These are phyloP conservation scores for Eustalomyia histrio DNA, from an alignment of 2,888 invertebrate genomes.

Conservation along the genomic window DNA sequence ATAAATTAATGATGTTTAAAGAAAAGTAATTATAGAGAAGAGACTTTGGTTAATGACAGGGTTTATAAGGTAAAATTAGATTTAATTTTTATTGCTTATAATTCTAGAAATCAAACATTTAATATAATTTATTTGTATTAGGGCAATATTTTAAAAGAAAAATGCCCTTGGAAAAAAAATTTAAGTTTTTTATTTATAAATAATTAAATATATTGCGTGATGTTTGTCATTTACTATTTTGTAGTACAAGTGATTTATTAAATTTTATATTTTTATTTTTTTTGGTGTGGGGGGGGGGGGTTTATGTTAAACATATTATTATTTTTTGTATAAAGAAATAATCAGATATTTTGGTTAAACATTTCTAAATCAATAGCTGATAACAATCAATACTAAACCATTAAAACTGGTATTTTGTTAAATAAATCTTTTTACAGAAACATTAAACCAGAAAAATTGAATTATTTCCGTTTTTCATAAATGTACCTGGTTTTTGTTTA, in stretches of 20 bases:
- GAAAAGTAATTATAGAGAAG: slow-evolving; percentile 15
- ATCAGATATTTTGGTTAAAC: background rate
- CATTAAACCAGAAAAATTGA: slow-evolving; percentile 28
- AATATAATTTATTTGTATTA: slow-evolving; percentile 17
- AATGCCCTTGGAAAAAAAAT: background rate
- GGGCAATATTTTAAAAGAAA: background rate
- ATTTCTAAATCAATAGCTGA: background rate
- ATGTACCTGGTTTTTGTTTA: slow-evolving; percentile 4
- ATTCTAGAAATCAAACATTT: slow-evolving; percentile 47
- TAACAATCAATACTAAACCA: background rate
- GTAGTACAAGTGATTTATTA: slow-evolving; percentile 8
- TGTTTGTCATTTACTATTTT: slow-evolving; percentile 30
- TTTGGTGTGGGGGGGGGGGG: no score
- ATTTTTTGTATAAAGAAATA: background rate
- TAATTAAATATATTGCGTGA: slow-evolving; percentile 44
- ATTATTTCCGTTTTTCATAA: slow-evolving; percentile 47
- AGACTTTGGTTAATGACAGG: slow-evolving; percentile 18
- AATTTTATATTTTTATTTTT: slow-evolving; percentile 4
- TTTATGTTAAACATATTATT: slow-evolving; percentile 34
- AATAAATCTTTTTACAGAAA: background rate
- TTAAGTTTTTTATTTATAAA: slow-evolving; percentile 9
- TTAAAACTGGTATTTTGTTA: background rate
- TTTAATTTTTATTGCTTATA: slow-evolving; percentile 44
- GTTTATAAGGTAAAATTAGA: slow-evolving; percentile 22
- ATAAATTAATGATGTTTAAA: slow-evolving; percentile 23